Evolutionary conservation across 53 echinoderm and acorn worm genomes (phyloP).

Genomic region (Paracentrotus lividus): DNA sequence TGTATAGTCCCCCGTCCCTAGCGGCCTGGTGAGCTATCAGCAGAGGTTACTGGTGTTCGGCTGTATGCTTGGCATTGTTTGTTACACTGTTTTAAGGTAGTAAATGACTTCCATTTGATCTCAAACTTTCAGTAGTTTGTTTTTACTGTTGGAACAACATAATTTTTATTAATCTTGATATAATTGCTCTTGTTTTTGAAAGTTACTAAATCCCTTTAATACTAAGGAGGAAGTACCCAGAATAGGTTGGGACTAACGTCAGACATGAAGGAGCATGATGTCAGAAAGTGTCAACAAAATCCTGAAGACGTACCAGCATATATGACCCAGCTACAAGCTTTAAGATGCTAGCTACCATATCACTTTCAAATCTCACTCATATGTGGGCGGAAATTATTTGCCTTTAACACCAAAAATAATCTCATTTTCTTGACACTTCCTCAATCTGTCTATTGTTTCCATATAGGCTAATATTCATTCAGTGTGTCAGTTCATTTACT

Average conservation of each 20-base stretch:
- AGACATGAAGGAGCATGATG: background rate
- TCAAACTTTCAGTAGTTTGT: too few species aligned
- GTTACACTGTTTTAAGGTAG: too few species aligned
- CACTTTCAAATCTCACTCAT: background rate
- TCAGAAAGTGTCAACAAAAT: conserved; percentile 13
- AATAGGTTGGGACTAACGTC: background rate
- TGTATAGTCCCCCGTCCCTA: too few species aligned
- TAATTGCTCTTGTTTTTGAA: too few species aligned
- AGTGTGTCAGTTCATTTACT: background rate
- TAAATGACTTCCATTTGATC: too few species aligned
- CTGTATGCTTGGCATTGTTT: too few species aligned
- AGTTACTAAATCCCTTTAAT: background rate
- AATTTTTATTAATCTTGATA: too few species aligned
- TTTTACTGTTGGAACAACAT: too few species aligned
- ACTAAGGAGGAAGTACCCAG: background rate
- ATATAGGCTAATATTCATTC: background rate
- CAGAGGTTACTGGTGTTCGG: too few species aligned
- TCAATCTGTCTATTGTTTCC: background rate
- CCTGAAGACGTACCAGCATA: background rate
- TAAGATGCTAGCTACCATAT: conserved; percentile 5
- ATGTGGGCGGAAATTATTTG: background rate
- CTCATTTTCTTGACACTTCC: background rate
- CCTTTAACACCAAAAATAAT: background rate
- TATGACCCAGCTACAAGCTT: background rate
- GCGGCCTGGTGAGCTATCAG: too few species aligned